Conservation (phyloP, 2,797 vertebrate species). For the Crenuchus spilurus region DNA sequence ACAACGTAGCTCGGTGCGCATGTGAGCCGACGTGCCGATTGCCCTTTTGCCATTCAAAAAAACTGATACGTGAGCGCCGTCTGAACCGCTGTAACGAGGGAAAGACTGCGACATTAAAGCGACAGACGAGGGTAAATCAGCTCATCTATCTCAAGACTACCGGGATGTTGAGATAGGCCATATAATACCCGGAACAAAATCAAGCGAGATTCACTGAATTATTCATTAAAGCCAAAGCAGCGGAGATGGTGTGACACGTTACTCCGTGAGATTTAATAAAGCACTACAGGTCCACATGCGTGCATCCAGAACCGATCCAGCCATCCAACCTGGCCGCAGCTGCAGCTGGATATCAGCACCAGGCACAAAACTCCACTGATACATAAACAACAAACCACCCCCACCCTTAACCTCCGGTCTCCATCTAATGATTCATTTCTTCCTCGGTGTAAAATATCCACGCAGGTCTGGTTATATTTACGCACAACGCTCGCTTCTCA, state of each 20-base stretch:
- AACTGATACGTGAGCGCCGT: background rate
- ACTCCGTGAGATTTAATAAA: constrained; percentile 39
- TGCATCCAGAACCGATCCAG: constrained; percentile 17
- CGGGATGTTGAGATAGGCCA: background rate
- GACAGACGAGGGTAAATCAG: constrained; percentile 7
- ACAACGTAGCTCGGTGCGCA: background rate
- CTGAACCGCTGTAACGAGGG: background rate
- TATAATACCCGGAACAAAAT: constrained; percentile 17
- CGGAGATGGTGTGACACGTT: constrained; percentile 1
- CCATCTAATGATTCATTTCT: too few species aligned
- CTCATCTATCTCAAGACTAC: background rate
- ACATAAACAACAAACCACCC: background rate
- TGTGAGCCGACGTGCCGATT: constrained; percentile 14
- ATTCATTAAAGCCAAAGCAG: constrained; percentile 20
- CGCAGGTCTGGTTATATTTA: background rate
- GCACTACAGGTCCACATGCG: background rate
- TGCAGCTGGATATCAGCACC: constrained; percentile 7
- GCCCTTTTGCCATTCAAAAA: constrained; percentile 15
- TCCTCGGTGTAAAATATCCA: background rate
- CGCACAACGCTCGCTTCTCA: too few species aligned
- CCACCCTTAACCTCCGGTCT: background rate
- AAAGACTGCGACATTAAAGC: constrained; percentile 12
- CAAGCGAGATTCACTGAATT: constrained; percentile 23
- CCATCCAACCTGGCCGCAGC: constrained; percentile 9
- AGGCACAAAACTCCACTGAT: background rate